Evolutionary conservation across 2,888 invertebrate genomes (phyloP), one percentile per base, ranked within the genome.

Genomic region (Ecliptopera silaceata): DNA sequence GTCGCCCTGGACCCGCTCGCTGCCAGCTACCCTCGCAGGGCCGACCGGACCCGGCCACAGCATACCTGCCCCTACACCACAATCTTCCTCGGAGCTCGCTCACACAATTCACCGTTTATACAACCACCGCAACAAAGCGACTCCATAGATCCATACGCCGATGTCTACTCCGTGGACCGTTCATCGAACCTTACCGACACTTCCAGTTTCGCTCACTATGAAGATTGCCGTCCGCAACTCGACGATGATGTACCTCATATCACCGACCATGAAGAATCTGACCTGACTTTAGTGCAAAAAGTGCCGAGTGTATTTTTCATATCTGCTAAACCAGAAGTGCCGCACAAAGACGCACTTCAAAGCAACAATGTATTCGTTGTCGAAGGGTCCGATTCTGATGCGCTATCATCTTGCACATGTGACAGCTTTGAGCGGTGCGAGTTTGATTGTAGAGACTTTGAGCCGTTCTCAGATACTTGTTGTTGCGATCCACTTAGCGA

Each of bases 381-480:
- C 2, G 90, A 90, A 59, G 88, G 80, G 52, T 85, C 85, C 1
- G 90, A 88, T 53, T 90, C 91, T n/a, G 91, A 92, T 71, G 90
- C 88, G n/a, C 64, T 92, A 48, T 92, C 92, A n/a, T 89, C 91
- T n/a, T 92, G 91, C 63, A 90, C 91, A 20, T 91, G 91, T 69
- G 91, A 91, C 65, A 92, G 92, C 68, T 92, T 92, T 63, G 92
- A 92, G 70, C 84, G 92, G 66, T 92, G 93, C 68, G 92, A 92
- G 66, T 93, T 93, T 72, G 92, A 92, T 64, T 92, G 92, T 72
- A 85, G 86, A 70, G 91, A 92, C 69, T 93, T 93, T 69, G 93
- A 93, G 68, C 93, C 93, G 32, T 88, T 93, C 70, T 93, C 93
- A 56, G 93, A 93, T 66, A 93, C 93, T 53, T 93, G 93, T 74